Evolutionary conservation across 2,888 invertebrate genomes (phyloP).

Genomic region (Pemphredon lugubris): DNA sequence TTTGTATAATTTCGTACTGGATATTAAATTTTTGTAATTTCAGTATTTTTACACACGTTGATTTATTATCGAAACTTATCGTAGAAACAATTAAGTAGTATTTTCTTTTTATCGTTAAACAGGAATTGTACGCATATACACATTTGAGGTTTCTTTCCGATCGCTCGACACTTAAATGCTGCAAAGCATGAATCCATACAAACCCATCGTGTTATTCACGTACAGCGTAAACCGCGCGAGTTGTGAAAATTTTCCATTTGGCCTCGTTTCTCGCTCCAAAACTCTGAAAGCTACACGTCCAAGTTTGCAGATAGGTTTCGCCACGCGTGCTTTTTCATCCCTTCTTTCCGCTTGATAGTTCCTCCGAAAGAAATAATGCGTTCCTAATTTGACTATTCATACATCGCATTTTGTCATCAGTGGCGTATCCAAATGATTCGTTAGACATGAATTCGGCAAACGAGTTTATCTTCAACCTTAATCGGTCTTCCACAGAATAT

Average conservation of each 20-base stretch:
- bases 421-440: neutral
- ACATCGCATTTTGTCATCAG: neutral
- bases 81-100: no score
- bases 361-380: neutral
- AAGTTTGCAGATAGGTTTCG: neutral
- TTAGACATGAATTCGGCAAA: neutral
- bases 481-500: neutral
- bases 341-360: neutral
- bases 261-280: neutral
- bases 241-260: neutral
- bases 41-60: no score
- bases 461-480: neutral
- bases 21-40: no score
- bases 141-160: neutral
- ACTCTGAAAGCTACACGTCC: neutral
- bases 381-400: neutral
- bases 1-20: no score
- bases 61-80: no score
- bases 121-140: neutral
- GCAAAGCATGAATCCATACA: slow-evolving; percentile 35
- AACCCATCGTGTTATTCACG: neutral
- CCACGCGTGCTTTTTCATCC: neutral
- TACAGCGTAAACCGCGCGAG: neutral
- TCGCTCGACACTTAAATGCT: slow-evolving; percentile 54
- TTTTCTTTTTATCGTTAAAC: no score